Evolutionary conservation across 2,888 invertebrate genomes (phyloP), one percentile per base, ranked within the genome.

Genomic region (Nemoura dubitans): DNA sequence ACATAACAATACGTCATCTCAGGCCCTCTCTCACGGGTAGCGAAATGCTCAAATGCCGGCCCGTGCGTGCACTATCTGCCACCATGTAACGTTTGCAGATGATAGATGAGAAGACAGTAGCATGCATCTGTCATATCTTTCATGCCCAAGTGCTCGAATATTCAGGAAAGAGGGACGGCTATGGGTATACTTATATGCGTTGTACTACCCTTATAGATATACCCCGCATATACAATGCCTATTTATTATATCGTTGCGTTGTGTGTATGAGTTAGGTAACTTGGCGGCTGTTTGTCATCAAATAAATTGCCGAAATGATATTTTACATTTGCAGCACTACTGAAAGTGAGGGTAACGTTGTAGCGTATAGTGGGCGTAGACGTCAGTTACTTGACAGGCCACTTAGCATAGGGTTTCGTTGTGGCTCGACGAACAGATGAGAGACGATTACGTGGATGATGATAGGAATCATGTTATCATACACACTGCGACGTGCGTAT

Each of bases 51-150:
- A 36, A 36, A 36, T 36, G 36, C 36, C 36, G 36, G 36, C 10
- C 36, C 36, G 36, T 10, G 36, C n/a, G n/a, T n/a, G 10, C 10
- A 36, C 36, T 36, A 10, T 10, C 36, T 3, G 5, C 36, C 3
- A 6, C 36, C 36, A 36, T 59, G 59, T 59, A 7, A 59, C 59
- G 59, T 59, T 59, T 59, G 59, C 59, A 14, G 14, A 59, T 59
- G 59, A 59, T 59, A 21, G 59, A 59, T 59, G 59, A 21, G 59
- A 21, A 59, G 59, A 59, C 59, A 59, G 59, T 59, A 10, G 59
- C 59, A 59, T 59, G 59, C 59, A 59, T 59, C 59, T 59, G 59
- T 59, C 59, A 59, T 59, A 59, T 21, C 59, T 59, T 59, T 59
- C 59, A 59, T 59, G 59, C 59, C 59, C 59, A 59, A 59, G 59